Base-by-base conservation (phyloP, 2,888 invertebrate species). In the Congeria kusceri region DNA sequence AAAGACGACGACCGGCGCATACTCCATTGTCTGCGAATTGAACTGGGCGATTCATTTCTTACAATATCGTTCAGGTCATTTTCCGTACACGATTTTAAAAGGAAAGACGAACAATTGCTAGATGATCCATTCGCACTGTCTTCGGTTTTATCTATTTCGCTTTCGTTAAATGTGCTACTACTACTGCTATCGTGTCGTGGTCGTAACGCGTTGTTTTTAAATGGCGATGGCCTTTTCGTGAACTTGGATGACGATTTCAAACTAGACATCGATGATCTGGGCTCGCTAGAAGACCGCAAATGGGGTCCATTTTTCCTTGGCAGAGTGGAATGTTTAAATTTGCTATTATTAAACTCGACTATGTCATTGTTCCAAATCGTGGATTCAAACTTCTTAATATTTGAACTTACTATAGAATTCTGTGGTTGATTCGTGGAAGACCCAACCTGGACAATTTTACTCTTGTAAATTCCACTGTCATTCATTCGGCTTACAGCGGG, bases 21-120 rank as follows among this genome's bases (percentile, higher is more conserved):
- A 29, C 58, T 59, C 82, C 82, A 82, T 53, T 75, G 69, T 29
- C 49, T 59, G 28, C 82, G 68, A 7, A 82, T 82, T 3, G 70
- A 69, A 29, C 64, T 68, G 2, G 72, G 63, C 0, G 78, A 68
- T 66, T 73, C 72, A 13, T 63, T 74, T n/a, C 29, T 57, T 18
- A 76, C 70, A 13, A 82, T 46, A 47, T 75, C 68, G 13, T 78
- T 62, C 11, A 82, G 56, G 28, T 78, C 69, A 44, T 49, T 62
- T 62, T 82, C 82, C 20, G 70, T 76, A 23, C 49, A 64, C 15
- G 64, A 72, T 59, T 58, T 72, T 20, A 53, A 9, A 59, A 59
- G 32, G 9, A 29, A n/a, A n/a, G 59, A 59, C 18, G 56, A 56
- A 56, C 25, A 11, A 29, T 59, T 59, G 59, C 25, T 53, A 9